Conservation (phyloP, 2,797 vertebrate species). For the Leucoraja ocellata region DNA sequence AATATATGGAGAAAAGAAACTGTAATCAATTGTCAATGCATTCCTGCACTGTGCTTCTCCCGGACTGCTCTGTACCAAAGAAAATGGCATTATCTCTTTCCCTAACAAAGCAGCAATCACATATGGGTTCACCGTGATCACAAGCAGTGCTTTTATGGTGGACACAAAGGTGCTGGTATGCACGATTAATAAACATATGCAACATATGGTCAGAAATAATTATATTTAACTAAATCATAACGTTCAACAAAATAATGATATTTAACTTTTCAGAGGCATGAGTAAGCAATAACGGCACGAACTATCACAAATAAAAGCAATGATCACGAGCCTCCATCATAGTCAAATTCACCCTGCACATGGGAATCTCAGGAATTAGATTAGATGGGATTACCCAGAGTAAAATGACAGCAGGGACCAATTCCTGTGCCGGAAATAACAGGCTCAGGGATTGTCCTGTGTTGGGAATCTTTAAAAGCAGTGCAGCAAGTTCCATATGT, state of each 20-base stretch:
- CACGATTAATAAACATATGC: too few species aligned
- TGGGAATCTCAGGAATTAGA: background rate
- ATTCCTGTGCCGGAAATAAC: background rate
- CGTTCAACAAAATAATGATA: too few species aligned
- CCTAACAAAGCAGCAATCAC: background rate
- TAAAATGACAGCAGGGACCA: background rate
- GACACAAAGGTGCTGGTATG: too few species aligned
- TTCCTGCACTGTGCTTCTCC: background rate
- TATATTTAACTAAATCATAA: too few species aligned
- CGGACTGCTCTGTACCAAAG: background rate
- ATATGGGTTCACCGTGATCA: background rate
- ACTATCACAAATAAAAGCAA: too few species aligned
- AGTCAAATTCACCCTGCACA: background rate
- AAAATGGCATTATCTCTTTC: background rate
- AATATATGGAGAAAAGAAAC: background rate
- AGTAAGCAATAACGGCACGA: too few species aligned
- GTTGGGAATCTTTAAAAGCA: background rate
- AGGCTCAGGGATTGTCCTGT: background rate
- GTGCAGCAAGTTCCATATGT: background rate
- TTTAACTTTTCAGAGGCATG: too few species aligned
- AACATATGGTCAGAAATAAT: too few species aligned
- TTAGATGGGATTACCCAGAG: background rate
- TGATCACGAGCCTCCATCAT: background rate
- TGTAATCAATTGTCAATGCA: background rate
- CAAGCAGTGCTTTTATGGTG: background rate